Conservation (phyloP, 2,797 vertebrate genomes). For the Channa striata region DNA sequence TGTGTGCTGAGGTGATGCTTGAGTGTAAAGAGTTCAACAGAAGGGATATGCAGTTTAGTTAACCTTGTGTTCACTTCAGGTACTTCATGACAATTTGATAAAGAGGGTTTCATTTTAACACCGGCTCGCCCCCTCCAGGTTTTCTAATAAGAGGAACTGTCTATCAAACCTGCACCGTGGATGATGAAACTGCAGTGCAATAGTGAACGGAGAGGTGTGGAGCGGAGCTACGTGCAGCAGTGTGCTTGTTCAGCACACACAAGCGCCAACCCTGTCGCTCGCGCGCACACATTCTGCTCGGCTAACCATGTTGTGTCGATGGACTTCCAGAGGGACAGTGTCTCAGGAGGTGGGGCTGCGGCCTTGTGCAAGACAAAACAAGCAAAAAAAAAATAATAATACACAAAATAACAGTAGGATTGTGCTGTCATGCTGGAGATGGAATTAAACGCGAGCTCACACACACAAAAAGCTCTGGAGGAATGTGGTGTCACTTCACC, state of each 20-base stretch:
- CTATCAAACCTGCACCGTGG: slow-evolving; percentile 80
- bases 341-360: slow-evolving; percentile 55
- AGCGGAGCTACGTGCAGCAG: slow-evolving; percentile 43
- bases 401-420: slow-evolving; percentile 28
- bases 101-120: slow-evolving; percentile 75
- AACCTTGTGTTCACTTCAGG: slow-evolving; percentile 78
- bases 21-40: slow-evolving; percentile 64
- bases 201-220: slow-evolving; percentile 59
- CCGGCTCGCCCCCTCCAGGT: slow-evolving; percentile 67
- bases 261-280: not conserved
- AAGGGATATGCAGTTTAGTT: slow-evolving; percentile 76
- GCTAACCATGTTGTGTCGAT: slow-evolving; percentile 72
- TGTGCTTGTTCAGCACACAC: slow-evolving; percentile 73
- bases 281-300: slow-evolving; percentile 58
- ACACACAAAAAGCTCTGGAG: slow-evolving; percentile 56
- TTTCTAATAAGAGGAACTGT: slow-evolving; percentile 82
- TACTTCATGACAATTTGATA: slow-evolving; percentile 77
- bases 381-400: not conserved
- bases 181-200: slow-evolving; percentile 85
- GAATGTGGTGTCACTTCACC: slow-evolving; percentile 62
- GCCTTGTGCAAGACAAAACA: slow-evolving; percentile 44
- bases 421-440: slow-evolving; percentile 53
- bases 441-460: slow-evolving; percentile 57
- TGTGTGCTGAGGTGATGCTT: slow-evolving; percentile 40
- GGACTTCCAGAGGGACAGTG: slow-evolving; percentile 60